Base-by-base conservation (phyloP, 2,797 vertebrate species). In the Miichthys miiuy region DNA sequence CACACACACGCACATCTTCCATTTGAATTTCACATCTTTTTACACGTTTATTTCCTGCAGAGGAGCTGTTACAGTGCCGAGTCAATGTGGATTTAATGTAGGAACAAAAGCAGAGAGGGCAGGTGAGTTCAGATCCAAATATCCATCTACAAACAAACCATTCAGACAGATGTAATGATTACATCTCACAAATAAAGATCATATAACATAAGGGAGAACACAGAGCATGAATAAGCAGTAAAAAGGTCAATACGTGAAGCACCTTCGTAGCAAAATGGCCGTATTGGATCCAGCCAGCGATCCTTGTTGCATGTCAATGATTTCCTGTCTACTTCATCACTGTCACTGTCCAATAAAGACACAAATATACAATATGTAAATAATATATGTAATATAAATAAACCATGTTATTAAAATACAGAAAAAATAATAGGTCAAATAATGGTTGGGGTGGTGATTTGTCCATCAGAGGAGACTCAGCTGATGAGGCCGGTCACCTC, bases 1-100 rank as follows among this genome's bases (percentile, higher is more conserved):
- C 13, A 14, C 42, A 0, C 17, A 34, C 57, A 18, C 57, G 14
- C 42, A 47, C 12, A 72, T 55, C 55, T 44, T 65, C 51, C n/a
- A 70, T 77, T 70, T 77, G 9, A 57, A 61, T 68, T 34, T 23
- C 17, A 23, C 41, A 60, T 55, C 41, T 23, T 25, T 54, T 79
- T 16, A 67, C 46, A 62, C 27, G 20, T 71, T 27, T 34, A 25
- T 48, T 57, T 63, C 61, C 50, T 5, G 27, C 48, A 55, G 47
- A 42, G 2, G 6, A 38, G 16, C 14, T 27, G 21, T 21, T 27
- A 10, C 18, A 27, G 18, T 47, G 17, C 30, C 2, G 8, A 17
- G 10, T 42, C 23, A 21, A 68, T 18, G 46, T 46, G 41, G 42
- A 44, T 50, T 75, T 8, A 30, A 66, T 17, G 34, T 17, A 12